These are phyloP conservation scores for Philaethria dido DNA, from an alignment of 2,888 invertebrate genomes.

Conservation along the genomic window DNA sequence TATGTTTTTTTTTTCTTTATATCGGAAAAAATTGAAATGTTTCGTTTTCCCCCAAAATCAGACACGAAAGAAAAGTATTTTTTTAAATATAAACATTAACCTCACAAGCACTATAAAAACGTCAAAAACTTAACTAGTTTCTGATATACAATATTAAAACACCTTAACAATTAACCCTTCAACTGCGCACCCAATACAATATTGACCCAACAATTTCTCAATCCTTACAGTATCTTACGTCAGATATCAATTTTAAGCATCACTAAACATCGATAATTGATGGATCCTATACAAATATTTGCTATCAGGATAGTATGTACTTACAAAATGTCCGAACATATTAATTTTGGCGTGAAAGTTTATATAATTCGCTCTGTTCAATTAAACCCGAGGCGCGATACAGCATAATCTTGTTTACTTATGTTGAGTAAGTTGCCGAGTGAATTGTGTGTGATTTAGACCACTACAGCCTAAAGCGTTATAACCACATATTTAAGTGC, in stretches of 20 bases:
- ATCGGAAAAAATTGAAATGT: too few species aligned
- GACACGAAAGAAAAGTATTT: too few species aligned
- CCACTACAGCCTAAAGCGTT: constrained; percentile 37
- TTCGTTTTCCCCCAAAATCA: too few species aligned
- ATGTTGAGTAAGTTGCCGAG: constrained; percentile 42
- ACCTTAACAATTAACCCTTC: not conserved
- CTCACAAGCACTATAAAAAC: too few species aligned
- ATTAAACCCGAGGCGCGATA: constrained; percentile 58
- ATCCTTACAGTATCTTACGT: constrained; percentile 35
- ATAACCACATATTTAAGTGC: constrained; percentile 37
- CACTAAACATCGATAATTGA: constrained; percentile 78
- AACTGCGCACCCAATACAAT: constrained; percentile 8
- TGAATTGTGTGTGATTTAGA: constrained; percentile 55
- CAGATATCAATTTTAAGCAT: constrained; percentile 65
- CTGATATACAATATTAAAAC: not conserved
- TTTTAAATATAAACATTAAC: too few species aligned
- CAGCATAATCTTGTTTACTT: constrained; percentile 42
- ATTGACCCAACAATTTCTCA: constrained; percentile 17
- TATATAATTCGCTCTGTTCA: constrained; percentile 62
- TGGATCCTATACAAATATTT: constrained; percentile 78
- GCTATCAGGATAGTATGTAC: constrained; percentile 49
- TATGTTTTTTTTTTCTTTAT: too few species aligned
- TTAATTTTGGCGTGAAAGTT: constrained; percentile 63
- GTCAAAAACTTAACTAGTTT: too few species aligned
- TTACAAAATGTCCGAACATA: constrained; percentile 55